Evolutionary conservation across 2,113 vertebrate species (phyloP), one percentile per base, ranked within the genome.

Genomic region (Probosciger aterrimus): DNA sequence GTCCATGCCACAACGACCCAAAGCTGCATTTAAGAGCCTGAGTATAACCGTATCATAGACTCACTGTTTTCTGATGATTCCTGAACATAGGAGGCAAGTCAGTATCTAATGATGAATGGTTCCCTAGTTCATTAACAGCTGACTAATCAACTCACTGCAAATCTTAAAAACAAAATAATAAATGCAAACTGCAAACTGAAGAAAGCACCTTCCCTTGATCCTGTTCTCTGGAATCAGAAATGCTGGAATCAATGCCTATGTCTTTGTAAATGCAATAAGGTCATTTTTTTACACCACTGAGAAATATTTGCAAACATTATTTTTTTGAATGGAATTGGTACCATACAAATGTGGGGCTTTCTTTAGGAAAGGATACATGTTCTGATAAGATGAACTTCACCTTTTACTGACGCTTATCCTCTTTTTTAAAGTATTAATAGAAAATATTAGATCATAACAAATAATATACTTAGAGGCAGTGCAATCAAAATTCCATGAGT

Each of bases 371-470:
- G 12, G 52, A 41, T 19, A 39, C 6, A 2, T 55, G 4, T 12
- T 59, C 43, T 41, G 60, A 68, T 74, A 94, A 78, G 80, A 50
- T n/a, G 33, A 65, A 70, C 37, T 64, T 37, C 31, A 53, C 41
- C 52, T 89, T 60, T 62, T 28, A n/a, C 70, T 67, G 57, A 44
- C 75, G 33, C 46, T 83, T 53, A 77, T 81, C 68, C 25, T 82
- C 73, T 91, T 76, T 75, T 85, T 86, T 37, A 13, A 88, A 86
- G 65, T 95, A 94, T 95, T 96, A 95, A 92, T 92, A 96, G 90
- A 95, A 93, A 80, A 37, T 14, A 74, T 93, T 81, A 94, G 77
- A 50, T 94, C 92, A 96, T 49, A 53, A 62, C 47, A 86, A 68
- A 81, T 63, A 76, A 94, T 79, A 71, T 16, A 49, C 53, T 53